Evolutionary conservation across 2,113 vertebrate species (phyloP), one percentile per base, ranked within the genome.

Genomic region (Apodemus speciosus): DNA sequence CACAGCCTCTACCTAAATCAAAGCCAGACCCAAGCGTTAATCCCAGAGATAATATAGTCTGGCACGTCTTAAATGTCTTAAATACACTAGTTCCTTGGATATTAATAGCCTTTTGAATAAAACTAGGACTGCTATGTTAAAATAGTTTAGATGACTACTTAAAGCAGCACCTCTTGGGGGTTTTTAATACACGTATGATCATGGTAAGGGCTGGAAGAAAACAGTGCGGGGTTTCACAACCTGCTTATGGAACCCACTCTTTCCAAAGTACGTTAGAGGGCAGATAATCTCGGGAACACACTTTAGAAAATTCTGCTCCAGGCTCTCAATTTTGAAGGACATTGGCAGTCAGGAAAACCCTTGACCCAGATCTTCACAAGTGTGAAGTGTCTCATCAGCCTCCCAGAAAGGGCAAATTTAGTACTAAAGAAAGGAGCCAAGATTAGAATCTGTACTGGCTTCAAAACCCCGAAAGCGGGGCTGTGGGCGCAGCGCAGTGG

Each of bases 281-380:
- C 58, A 58, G 43, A 75, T 49, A 89, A 87, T 72, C 85, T 85
- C 86, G 56, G 53, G 89, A 89, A 79, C 75, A 68, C 79, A 89
- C 35, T 88, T 72, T 72, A 79, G 92, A 92, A 94, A 96, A 87
- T 56, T 35, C 40, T 76, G 92, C 51, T 91, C 16, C 58, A 73
- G 92, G 66, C 69, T 89, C 86, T 92, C 91, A 85, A 40, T 85
- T 95, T 58, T 95, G 51, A 85, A 95, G 90, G 90, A 58, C 43
- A 85, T 2, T 21, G 23, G 43, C 84, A 94, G 85, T 81, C 81
- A 92, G 60, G 58, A 90, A 97, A 91, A 87, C 40, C 56, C 73
- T 95, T 95, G 83, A 96, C 86, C 91, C 43, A 91, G 86, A 92
- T 89, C 96, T 94, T 94, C 51, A 49, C 79, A 72, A 94, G 91